These are phyloP conservation scores for Mus caroli DNA, from an alignment of 2,797 vertebrate species.

Conservation along the genomic window DNA sequence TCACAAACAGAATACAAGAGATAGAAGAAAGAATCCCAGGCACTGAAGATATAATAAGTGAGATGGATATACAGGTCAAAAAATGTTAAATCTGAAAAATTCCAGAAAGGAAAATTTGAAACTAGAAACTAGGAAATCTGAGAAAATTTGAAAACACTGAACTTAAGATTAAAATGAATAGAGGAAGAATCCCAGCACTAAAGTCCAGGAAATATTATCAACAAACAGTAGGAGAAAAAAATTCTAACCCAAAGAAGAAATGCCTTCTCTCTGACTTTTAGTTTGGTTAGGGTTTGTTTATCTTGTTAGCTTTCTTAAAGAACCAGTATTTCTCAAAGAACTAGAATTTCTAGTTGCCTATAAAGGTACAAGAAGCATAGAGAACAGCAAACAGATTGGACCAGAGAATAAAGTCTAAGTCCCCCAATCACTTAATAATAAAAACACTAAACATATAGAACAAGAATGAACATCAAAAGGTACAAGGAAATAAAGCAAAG, in stretches of 20 bases:
- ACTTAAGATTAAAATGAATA: neutral
- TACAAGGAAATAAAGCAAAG: neutral
- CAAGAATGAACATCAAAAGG: neutral
- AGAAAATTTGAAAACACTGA: neutral
- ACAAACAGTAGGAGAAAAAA: neutral
- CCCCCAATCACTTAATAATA: neutral
- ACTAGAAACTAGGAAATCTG: neutral
- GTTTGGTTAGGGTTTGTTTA: neutral
- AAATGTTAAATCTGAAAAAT: neutral
- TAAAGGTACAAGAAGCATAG: neutral
- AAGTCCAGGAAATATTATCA: neutral
- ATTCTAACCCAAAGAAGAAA: no score
- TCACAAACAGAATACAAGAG: neutral
- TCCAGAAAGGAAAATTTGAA: neutral
- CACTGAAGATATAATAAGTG: neutral
- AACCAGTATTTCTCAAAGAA: neutral
- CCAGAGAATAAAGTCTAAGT: neutral
- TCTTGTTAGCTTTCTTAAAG: neutral
- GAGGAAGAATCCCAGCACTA: neutral
- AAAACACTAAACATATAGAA: neutral
- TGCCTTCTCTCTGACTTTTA: neutral
- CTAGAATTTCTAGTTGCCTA: neutral
- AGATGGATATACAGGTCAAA: neutral
- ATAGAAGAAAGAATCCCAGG: neutral
- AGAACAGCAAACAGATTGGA: neutral